These are phyloP conservation scores for Desoria tigrina DNA, from an alignment of 2,888 invertebrate species.

Conservation along the genomic window DNA sequence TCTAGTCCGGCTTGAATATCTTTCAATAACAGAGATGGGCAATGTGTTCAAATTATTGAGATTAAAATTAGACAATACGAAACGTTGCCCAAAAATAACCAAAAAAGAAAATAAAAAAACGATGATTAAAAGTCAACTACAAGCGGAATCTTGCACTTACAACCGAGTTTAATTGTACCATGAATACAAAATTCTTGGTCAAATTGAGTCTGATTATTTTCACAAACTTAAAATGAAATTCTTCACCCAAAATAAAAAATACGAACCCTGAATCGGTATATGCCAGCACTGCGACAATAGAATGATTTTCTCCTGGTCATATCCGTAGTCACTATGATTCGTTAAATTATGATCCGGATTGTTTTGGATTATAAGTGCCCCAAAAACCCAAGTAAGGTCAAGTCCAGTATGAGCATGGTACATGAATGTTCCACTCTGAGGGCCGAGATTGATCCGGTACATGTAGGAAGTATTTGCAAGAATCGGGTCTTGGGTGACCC, in stretches of 20 bases:
- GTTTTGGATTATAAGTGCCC: slow-evolving; percentile 40
- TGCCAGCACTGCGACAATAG: slow-evolving; percentile 25
- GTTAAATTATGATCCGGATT: neutral
- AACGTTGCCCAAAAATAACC: no score
- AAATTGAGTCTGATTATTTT: no score
- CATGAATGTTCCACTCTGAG: slow-evolving; percentile 43
- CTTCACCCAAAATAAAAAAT: no score
- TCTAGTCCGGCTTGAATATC: slow-evolving; percentile 11
- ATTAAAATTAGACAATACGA: no score
- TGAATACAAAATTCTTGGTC: no score
- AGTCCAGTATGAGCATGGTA: slow-evolving; percentile 44
- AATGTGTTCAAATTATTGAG: no score
- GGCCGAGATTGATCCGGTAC: slow-evolving; percentile 33
- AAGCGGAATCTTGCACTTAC: no score
- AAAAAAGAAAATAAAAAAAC: no score
- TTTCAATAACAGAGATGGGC: no score
- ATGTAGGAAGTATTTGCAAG: slow-evolving; percentile 33
- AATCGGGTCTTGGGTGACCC: slow-evolving; percentile 41
- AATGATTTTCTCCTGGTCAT: slow-evolving; percentile 24
- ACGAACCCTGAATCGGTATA: slow-evolving; percentile 13
- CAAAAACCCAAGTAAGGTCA: slow-evolving; percentile 39
- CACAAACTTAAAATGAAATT: no score
- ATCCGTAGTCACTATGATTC: slow-evolving; percentile 5
- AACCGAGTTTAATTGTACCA: no score
- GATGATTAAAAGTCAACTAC: no score